phyloP scores from a whole-genome alignment of 2,888 invertebrate species.

The Drosophila bunnanda region DNA sequence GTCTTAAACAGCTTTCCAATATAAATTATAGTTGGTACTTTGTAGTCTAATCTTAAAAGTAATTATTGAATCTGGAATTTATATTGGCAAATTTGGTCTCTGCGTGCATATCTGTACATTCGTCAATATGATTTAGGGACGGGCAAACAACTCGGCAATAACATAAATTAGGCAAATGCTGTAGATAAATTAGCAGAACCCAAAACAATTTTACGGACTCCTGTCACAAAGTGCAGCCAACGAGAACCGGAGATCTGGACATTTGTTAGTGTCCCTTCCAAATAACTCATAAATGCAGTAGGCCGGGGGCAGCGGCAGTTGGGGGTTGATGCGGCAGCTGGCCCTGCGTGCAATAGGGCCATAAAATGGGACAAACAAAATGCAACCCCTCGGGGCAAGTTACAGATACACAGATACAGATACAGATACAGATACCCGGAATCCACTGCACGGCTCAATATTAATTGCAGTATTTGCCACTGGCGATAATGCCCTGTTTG shows the following conservation, averaged over 20 bases:
- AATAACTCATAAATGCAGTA: constrained; percentile 78
- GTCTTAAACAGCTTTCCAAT: not conserved
- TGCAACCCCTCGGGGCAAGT: constrained; percentile 40
- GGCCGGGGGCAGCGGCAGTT: constrained; percentile 4
- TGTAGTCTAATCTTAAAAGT: not conserved
- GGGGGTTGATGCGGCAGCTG: constrained; percentile 60
- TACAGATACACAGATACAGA: constrained; percentile 31
- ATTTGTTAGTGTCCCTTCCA: constrained; percentile 63
- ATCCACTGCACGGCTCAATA: constrained; percentile 49
- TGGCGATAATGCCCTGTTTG: constrained; percentile 69
- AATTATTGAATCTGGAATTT: not conserved
- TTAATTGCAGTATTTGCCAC: constrained; percentile 67
- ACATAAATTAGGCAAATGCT: constrained; percentile 79
- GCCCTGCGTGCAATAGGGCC: constrained; percentile 63
- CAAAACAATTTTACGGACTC: constrained; percentile 68
- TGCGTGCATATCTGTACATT: constrained; percentile 29
- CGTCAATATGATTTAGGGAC: constrained; percentile 67
- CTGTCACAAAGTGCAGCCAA: constrained; percentile 61
- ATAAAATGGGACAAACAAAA: constrained; percentile 58
- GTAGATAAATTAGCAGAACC: constrained; percentile 72
- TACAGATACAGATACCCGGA: not conserved
- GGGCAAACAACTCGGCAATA: constrained; percentile 49
- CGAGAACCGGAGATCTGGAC: constrained; percentile 46
- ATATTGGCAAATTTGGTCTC: not conserved
- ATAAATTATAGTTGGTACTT: not conserved